Evolutionary conservation across 2,888 invertebrate species (phyloP).

Genomic region (Nipponacmea schrenckii): DNA sequence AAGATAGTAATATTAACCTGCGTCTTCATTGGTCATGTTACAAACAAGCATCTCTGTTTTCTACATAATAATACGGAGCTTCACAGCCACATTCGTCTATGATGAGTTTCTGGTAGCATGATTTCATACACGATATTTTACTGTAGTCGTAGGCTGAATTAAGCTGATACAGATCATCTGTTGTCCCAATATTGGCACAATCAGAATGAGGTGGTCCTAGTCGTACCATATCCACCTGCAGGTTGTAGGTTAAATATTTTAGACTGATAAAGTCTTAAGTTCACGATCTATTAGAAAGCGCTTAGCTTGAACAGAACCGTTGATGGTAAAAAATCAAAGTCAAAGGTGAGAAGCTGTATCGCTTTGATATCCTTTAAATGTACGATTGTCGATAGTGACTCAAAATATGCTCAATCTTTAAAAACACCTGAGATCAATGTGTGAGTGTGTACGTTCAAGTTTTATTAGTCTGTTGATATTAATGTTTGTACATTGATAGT

Average conservation of each 20-base stretch:
- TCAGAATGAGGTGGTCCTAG: constrained; percentile 62
- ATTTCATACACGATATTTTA: constrained; percentile 65
- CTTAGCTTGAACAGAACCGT: no score
- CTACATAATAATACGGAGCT: constrained; percentile 40
- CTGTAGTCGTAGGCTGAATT: constrained; percentile 45
- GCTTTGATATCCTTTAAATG: no score
- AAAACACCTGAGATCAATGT: no score
- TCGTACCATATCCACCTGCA: constrained; percentile 50
- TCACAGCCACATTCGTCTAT: constrained; percentile 59
- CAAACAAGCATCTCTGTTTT: constrained; percentile 36
- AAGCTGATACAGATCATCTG: constrained; percentile 37
- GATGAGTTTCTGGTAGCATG: constrained; percentile 62
- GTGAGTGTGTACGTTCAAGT: no score
- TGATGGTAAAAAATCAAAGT: no score
- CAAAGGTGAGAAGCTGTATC: no score
- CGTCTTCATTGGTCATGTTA: constrained; percentile 28
- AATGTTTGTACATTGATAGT: no score
- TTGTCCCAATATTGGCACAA: constrained; percentile 45
- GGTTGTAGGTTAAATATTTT: neutral
- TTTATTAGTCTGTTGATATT: no score
- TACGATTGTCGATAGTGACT: no score
- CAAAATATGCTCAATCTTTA: no score
- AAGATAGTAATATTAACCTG: constrained; percentile 10
- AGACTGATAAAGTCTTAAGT: no score
- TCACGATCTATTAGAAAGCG: no score